Evolutionary conservation across 1,140 invertebrate genomes (phyloP), one percentile per base, ranked within the genome.

Genomic region (Drosophila dunni): DNA sequence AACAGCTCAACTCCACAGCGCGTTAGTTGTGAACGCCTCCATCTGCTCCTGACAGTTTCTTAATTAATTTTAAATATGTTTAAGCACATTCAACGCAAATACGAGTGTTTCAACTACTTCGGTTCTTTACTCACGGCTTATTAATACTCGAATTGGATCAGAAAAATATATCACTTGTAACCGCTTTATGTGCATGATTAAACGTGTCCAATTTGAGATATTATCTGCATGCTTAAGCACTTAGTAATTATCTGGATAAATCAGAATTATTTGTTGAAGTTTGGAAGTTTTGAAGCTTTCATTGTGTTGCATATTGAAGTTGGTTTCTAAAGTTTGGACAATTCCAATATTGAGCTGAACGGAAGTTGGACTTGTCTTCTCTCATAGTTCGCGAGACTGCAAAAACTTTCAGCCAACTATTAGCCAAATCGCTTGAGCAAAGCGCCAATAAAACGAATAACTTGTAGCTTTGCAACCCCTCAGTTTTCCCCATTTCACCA

Each of bases 61-160:
- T 89, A 88, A 88, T 89, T 88, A 88, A 88, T 82, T 72, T 72
- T 54, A 71, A 83, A 83, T 78, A 46, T 48, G 60, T 53, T 53
- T 50, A 10, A 62, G 63, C 60, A 60, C 56, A 20, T 38, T 46
- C 34, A 57, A 64, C 51, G 33, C 46, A 53, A 85, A 73, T 67
- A 68, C n/a, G n/a, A n/a, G n/a, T n/a, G n/a, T 74, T 56, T 15
- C 62, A 61, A 80, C 70, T 78, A 75, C 48, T 85, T 63, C 33
- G 64, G 61, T 48, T 44, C 64, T 54, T 42, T 58, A 7, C 7
- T 44, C 3, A 17, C 11, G 44, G 15, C 45, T 54, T 6, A 45
- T 64, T 44, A 64, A 64, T 29, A 29, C 11, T 29, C 29, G 46
- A 29, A 54, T 9, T 36, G 5, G 9, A 17, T 13, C 24, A 29